Evolutionary conservation across 2,888 invertebrate genomes (phyloP).

Genomic region (Drosophila helvetica): DNA sequence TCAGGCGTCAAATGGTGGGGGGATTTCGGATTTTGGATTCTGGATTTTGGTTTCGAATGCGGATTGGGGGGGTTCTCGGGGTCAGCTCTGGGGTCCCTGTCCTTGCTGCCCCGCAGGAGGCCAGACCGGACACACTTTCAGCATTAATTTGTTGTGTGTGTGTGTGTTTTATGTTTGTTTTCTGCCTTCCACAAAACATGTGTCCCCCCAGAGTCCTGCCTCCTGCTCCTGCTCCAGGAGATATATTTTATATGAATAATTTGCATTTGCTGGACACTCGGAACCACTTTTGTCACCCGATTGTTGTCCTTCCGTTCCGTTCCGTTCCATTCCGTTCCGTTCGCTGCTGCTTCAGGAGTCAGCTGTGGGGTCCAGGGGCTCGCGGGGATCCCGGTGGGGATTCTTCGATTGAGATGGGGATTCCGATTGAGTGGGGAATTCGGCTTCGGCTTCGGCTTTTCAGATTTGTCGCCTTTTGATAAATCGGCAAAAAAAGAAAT

Average conservation of each 20-base stretch:
- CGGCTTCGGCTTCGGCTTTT: background rate
- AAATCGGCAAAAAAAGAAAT: background rate
- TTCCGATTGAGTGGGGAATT: background rate
- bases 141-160: slow-evolving; percentile 56
- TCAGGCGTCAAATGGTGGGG: slow-evolving; percentile 36
- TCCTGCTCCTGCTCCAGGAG: background rate
- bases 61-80: background rate
- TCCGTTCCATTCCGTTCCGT: too few species aligned
- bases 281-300: slow-evolving; percentile 32
- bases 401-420: background rate
- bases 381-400: background rate
- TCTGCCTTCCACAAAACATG: background rate
- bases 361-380: background rate
- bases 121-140: slow-evolving; percentile 44
- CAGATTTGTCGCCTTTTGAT: background rate
- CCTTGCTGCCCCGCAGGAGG: background rate
- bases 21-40: slow-evolving; percentile 14
- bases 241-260: slow-evolving; percentile 68
- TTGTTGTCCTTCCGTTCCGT: slow-evolving; percentile 59
- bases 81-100: background rate
- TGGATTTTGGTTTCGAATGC: slow-evolving; percentile 4
- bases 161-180: slow-evolving; percentile 38
- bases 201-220: slow-evolving; percentile 1
- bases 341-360: too few species aligned
- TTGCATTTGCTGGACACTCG: slow-evolving; percentile 50